Conservation (phyloP, 2,888 invertebrate species). For the Pinctada fucata region DNA sequence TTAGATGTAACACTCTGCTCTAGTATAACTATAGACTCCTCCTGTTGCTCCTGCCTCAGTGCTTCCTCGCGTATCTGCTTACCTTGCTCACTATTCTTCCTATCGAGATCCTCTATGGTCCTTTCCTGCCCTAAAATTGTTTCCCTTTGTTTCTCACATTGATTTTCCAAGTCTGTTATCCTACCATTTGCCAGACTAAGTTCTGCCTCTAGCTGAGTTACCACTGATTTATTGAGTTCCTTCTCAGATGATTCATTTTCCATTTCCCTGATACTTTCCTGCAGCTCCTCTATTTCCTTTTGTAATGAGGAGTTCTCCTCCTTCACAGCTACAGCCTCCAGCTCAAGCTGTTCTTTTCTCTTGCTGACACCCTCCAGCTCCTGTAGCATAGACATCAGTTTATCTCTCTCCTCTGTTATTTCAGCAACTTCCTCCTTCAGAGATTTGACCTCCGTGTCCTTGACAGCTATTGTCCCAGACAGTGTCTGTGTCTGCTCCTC, state of each 20-base stretch:
- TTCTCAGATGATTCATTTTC: slow-evolving; percentile 18
- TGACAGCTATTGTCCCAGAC: slow-evolving; percentile 39
- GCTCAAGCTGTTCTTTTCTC: slow-evolving; percentile 31
- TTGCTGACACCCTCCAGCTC: slow-evolving; percentile 6
- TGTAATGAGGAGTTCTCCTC: slow-evolving; percentile 23
- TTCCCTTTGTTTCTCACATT: slow-evolving; percentile 41
- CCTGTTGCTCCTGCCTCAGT: slow-evolving; percentile 52
- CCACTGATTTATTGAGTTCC: slow-evolving; percentile 40
- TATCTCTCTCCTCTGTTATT: slow-evolving; percentile 30
- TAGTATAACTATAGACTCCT: slow-evolving; percentile 49
- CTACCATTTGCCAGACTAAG: slow-evolving; percentile 34
- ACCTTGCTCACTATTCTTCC: slow-evolving; percentile 41
- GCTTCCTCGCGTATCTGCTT: slow-evolving; percentile 41
- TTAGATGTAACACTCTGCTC: slow-evolving; percentile 50
- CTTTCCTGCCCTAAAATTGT: slow-evolving; percentile 35
- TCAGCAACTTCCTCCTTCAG: slow-evolving; percentile 31
- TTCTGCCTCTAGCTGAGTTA: slow-evolving; percentile 48
- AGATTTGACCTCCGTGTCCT: slow-evolving; percentile 33
- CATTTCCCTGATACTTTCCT: slow-evolving; percentile 7
- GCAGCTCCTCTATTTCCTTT: slow-evolving; percentile 18
- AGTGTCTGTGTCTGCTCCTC: slow-evolving; percentile 47
- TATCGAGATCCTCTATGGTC: slow-evolving; percentile 44
- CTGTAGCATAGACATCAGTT: neutral
- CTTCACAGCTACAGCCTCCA: slow-evolving; percentile 13
- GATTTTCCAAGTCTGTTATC: slow-evolving; percentile 48